Conservation (phyloP, 2,888 invertebrate species). For the Clusia tigrina region DNA sequence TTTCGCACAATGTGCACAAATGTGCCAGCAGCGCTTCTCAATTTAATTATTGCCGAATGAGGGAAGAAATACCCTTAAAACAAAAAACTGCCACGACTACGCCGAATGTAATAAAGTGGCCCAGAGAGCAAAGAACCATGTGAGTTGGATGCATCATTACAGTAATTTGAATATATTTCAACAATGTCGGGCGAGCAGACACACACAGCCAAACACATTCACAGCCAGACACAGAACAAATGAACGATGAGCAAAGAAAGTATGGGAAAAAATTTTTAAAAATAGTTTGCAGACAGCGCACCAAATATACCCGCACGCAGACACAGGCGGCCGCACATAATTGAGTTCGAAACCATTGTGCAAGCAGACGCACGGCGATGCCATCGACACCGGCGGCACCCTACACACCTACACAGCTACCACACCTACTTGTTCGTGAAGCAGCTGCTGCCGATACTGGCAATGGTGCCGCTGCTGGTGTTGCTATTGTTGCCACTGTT, state of each 20-base stretch:
- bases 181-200: constrained; percentile 15
- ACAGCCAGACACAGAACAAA: neutral
- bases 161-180: constrained; percentile 16
- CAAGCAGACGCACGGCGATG: neutral
- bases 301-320: too few relatives aligned
- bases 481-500: neutral
- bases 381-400: neutral
- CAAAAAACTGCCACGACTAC: too few relatives aligned
- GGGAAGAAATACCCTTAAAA: too few relatives aligned
- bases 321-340: constrained; percentile 12
- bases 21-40: too few relatives aligned
- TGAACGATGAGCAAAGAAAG: too few relatives aligned
- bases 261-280: neutral
- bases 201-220: constrained; percentile 18
- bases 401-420: neutral
- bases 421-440: too few relatives aligned
- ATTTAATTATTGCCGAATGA: too few relatives aligned
- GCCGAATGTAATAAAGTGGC: neutral
- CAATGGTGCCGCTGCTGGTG: neutral
- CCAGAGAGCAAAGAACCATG: neutral
- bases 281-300: neutral
- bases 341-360: constrained; percentile 10
- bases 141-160: constrained; percentile 1
- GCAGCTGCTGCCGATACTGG: too few relatives aligned
- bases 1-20: too few relatives aligned